Conservation (phyloP, 2,888 invertebrate genomes). For the Dicycla oo region DNA sequence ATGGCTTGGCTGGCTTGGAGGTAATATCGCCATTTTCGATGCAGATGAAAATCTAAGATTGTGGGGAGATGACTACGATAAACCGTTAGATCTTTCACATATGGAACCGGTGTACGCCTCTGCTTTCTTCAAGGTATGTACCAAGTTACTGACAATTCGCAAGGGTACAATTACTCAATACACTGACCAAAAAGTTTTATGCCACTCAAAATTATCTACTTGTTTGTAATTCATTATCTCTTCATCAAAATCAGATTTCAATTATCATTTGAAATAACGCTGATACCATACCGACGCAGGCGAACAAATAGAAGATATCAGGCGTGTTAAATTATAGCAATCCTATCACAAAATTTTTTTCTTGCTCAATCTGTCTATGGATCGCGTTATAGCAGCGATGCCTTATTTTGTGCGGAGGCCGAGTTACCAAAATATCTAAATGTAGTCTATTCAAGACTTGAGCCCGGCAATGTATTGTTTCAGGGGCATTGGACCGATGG, state of each 20-base stretch:
- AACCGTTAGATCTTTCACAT: conserved; percentile 94
- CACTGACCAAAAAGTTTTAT: not conserved
- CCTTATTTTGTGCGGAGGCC: not conserved
- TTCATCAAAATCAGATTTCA: not conserved
- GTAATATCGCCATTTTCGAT: conserved; percentile 96
- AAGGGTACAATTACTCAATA: not conserved
- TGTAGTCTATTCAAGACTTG: not conserved
- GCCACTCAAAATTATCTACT: not conserved
- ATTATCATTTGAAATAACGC: not conserved
- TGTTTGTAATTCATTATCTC: not conserved
- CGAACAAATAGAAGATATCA: not conserved
- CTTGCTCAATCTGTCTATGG: not conserved
- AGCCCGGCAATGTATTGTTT: conserved; percentile 34
- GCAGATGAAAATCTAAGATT: conserved; percentile 96
- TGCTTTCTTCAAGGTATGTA: conserved; percentile 94
- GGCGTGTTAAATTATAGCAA: not conserved
- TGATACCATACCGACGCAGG: not conserved
- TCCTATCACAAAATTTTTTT: not conserved
- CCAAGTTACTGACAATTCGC: not conserved
- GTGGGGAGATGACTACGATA: conserved; percentile 97
- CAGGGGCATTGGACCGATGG: conserved; percentile 98
- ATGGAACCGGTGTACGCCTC: conserved; percentile 96
- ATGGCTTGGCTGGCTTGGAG: conserved; percentile 94
- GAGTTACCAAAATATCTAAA: not conserved
- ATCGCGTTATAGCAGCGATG: not conserved